Percentiles rank a stretch among this genome's conserved stretches.
Conservation (phyloP, 2,888 invertebrate species). For the Brenthis hecate region DNA sequence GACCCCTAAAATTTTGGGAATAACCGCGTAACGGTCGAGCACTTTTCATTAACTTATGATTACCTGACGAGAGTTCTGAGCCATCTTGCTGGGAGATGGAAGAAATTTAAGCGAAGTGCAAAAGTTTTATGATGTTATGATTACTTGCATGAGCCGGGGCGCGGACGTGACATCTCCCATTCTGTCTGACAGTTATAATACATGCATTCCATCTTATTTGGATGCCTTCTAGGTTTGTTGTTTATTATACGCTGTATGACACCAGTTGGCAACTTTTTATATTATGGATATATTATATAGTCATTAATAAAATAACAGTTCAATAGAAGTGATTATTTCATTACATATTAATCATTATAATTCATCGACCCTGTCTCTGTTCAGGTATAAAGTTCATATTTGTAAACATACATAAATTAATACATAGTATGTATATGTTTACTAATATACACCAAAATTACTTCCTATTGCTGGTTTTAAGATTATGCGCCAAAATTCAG, state of each 20-base stretch:
- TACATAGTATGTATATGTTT: no score
- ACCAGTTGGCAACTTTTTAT: no score
- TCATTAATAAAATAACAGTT: no score
- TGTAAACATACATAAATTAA: no score
- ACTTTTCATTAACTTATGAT: slow-evolving; percentile 81
- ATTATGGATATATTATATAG: no score
- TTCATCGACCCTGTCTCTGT: no score
- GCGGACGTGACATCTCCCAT: slow-evolving; percentile 57
- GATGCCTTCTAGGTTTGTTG: background rate
- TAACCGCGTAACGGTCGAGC: slow-evolving; percentile 62
- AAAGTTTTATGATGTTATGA: slow-evolving; percentile 81
- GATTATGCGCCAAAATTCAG: no score
- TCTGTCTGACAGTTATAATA: slow-evolving; percentile 31
- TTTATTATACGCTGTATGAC: background rate
- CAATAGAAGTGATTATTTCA: no score
- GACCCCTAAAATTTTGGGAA: slow-evolving; percentile 78
- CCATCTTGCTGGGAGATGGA: slow-evolving; percentile 65
- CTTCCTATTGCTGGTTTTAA: no score
- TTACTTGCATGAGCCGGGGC: slow-evolving; percentile 72
- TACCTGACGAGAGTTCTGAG: slow-evolving; percentile 70
- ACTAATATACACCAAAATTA: no score
- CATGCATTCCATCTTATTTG: slow-evolving; percentile 13
- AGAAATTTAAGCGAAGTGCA: slow-evolving; percentile 75
- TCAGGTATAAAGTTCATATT: no score
- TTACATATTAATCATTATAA: no score